These are phyloP conservation scores for Brachionus manjavacas DNA, from an alignment of 1,140 invertebrate species.

Conservation along the genomic window DNA sequence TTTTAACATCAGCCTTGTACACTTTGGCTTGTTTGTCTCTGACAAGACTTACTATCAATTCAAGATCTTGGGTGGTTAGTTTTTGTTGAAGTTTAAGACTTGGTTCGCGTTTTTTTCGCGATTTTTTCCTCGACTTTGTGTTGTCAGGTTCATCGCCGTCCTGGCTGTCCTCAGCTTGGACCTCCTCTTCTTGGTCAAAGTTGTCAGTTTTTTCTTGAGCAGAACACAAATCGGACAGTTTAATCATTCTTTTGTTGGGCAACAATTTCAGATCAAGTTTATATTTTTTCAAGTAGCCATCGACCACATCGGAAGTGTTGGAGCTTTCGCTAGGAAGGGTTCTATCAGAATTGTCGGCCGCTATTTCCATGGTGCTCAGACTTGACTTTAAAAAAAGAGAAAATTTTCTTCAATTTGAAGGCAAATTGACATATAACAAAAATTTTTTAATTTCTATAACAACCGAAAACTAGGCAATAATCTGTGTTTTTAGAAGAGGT, in stretches of 20 bases:
- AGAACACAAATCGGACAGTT: slow-evolving; percentile 5
- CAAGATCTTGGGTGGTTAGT: slow-evolving; percentile 26
- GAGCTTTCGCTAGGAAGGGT: not conserved
- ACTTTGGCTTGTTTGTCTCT: slow-evolving; percentile 24
- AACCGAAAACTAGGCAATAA: slow-evolving; percentile 7
- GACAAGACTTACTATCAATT: slow-evolving; percentile 23
- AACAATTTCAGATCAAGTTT: slow-evolving; percentile 32
- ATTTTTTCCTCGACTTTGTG: not conserved
- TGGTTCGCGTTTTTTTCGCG: slow-evolving; percentile 38
- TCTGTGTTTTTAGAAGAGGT: slow-evolving; percentile 10
- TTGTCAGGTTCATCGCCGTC: not conserved
- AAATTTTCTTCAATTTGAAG: slow-evolving; percentile 3
- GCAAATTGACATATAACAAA: not conserved
- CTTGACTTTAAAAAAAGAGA: not conserved
- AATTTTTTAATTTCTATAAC: not conserved
- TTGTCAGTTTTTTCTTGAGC: not conserved
- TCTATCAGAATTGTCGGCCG: not conserved
- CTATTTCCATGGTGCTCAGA: slow-evolving; percentile 14
- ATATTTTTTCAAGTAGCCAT: slow-evolving; percentile 18
- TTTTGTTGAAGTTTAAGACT: slow-evolving; percentile 32
- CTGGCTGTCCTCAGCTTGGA: not conserved
- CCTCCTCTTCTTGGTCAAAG: not conserved
- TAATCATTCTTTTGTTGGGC: slow-evolving; percentile 41
- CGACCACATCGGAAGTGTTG: not conserved
- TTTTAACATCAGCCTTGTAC: slow-evolving; percentile 16